phyloP scores from a whole-genome alignment of 1,140 invertebrate species.

The Tetranychus cinnabarinus region DNA sequence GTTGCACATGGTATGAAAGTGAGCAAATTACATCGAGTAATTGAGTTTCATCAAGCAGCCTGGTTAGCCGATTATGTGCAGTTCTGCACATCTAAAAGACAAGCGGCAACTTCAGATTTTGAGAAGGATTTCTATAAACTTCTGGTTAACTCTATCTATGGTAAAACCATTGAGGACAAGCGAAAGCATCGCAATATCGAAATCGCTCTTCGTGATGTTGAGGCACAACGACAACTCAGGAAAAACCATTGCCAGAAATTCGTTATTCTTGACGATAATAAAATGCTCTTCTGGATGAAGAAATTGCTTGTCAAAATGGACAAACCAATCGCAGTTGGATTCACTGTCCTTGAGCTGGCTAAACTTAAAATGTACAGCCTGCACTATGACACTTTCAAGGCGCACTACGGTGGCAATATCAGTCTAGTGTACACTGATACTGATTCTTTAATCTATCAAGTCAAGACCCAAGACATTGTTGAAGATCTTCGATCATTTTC shows the following conservation, averaged over 20 bases:
- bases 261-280: background rate
- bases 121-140: conserved; percentile 19
- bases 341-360: conserved; percentile 14
- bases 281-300: conserved; percentile 8
- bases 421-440: conserved; percentile 20
- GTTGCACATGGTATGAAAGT: conserved; percentile 23
- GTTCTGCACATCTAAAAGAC: conserved; percentile 19
- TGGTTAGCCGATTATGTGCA: conserved; percentile 25
- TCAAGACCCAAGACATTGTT: conserved; percentile 22
- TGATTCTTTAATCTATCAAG: conserved; percentile 21
- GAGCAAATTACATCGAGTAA: conserved; percentile 24
- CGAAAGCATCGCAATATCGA: conserved; percentile 22
- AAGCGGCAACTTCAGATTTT: conserved; percentile 15
- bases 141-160: conserved; percentile 25
- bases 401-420: conserved; percentile 9
- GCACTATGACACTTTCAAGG: conserved; percentile 15
- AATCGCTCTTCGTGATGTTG: conserved; percentile 17
- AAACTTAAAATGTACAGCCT: conserved; percentile 17
- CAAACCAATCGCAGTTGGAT: conserved; percentile 17
- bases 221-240: conserved; percentile 18
- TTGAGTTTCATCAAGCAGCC: conserved; percentile 24
- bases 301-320: conserved; percentile 12
- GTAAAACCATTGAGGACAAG: conserved; percentile 27
- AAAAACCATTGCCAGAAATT: conserved; percentile 20
- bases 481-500: conserved; percentile 17